Base-by-base conservation (phyloP, 2,888 invertebrate genomes). In the Chelonus formosanus region DNA sequence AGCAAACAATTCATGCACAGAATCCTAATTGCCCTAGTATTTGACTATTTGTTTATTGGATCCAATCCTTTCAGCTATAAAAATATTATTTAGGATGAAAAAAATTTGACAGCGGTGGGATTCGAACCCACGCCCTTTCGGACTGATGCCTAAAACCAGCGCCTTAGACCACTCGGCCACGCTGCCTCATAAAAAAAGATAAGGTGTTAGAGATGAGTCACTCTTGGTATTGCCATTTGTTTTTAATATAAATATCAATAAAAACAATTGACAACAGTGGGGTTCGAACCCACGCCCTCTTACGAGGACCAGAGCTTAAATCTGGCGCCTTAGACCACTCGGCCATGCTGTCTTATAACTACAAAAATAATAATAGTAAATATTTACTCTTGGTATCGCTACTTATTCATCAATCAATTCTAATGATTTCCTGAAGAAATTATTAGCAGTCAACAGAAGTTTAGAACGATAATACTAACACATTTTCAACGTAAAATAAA, bases 121-220 rank as follows among this genome's bases (percentile, higher is more conserved):
- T 87, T 88, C 87, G 87, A 88, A 88, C 87, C 87, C 87, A 87
- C 87, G 87, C 87, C 87, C 86, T 86, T 86, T 83, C 86, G 86
- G 87, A 87, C 87, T 87, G 87, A 87, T 87, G 87, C 87, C 87
- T 88, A 86, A 88, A 88, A 87, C 87, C 87, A 87, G 87, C 87
- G 88, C 88, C 88, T 88, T 88, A 87, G 87, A 88, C 88, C 88
- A 84, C 87, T 88, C 87, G 87, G 88, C 87, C 87, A 88, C 86
- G 85, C 86, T 86, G 85, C 85, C 85, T 52, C 20, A 20, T 20
- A 20, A 20, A 20, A 20, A 20, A 20, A 20, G 20, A 20, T 20
- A 20, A 20, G 20, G 2, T 2, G 20, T 20, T 20, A 20, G 20
- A 20, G 2, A 20, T 20, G 20, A 20, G 20, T 20, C 20, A 20